phyloP scores from a whole-genome alignment of 1,140 invertebrate genomes.

The Rhagoletis zephyria region DNA sequence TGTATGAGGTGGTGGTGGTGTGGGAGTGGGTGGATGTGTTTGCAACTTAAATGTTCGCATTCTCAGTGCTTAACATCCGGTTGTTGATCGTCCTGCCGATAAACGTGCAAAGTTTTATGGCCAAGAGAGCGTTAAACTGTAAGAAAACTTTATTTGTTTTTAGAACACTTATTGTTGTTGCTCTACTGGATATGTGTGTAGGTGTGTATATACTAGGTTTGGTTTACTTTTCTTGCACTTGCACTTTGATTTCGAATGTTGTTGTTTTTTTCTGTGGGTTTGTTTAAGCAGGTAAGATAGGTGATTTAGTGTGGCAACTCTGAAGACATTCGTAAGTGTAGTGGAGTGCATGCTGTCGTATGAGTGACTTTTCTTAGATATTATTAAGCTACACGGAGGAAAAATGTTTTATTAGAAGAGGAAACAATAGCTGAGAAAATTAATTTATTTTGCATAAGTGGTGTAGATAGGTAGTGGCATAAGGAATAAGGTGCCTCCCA shows the following conservation, averaged over 20 bases:
- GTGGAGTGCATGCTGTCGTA: too few species aligned
- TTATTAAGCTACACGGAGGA: background rate
- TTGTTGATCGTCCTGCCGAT: constrained; percentile 19
- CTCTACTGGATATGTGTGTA: background rate
- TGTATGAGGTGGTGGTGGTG: background rate
- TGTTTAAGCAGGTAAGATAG: background rate
- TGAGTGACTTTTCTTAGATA: too few species aligned
- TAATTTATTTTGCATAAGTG: too few species aligned
- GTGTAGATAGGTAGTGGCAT: too few species aligned
- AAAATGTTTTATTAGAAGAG: too few species aligned
- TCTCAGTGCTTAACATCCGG: background rate
- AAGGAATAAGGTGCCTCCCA: too few species aligned
- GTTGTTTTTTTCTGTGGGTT: background rate
- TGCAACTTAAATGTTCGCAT: constrained; percentile 14
- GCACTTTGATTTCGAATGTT: constrained; percentile 10
- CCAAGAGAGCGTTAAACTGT: constrained; percentile 43
- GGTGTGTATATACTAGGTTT: background rate
- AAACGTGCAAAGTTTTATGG: constrained; percentile 50
- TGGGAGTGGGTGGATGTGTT: background rate
- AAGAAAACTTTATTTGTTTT: constrained; percentile 11
- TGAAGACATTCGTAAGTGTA: background rate
- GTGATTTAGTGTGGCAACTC: background rate
- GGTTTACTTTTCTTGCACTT: background rate
- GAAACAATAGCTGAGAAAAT: too few species aligned
- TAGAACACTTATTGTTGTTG: background rate